Conservation (phyloP, 2,888 invertebrate genomes). For the Crossocerus cetratus region DNA sequence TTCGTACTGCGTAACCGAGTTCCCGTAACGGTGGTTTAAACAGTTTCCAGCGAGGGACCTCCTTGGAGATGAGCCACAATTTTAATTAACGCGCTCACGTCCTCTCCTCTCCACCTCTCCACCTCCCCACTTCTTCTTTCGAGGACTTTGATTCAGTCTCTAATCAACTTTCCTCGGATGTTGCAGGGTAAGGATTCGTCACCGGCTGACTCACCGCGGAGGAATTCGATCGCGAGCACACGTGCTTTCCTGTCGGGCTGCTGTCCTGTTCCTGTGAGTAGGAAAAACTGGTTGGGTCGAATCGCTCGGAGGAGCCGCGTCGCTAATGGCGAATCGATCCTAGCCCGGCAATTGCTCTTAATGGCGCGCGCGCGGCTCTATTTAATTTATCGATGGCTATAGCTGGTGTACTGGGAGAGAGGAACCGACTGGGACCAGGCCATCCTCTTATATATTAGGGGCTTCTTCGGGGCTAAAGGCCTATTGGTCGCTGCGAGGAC, state of each 20-base stretch:
- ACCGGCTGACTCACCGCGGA: not conserved
- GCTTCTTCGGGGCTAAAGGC: constrained; percentile 28
- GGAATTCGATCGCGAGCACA: not conserved
- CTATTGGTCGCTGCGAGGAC: constrained; percentile 9
- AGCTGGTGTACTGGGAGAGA: constrained; percentile 21
- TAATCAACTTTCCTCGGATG: constrained; percentile 17
- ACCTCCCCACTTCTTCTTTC: not conserved
- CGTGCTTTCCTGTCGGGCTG: not conserved
- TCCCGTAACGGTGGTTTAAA: constrained; percentile 10
- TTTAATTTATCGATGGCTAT: constrained; percentile 36
- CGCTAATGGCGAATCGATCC: not conserved
- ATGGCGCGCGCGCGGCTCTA: not conserved
- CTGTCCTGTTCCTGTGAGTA: not conserved
- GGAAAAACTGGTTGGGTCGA: not conserved
- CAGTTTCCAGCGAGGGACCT: constrained; percentile 21
- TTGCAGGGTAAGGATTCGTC: constrained; percentile 38
- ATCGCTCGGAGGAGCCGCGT: not conserved
- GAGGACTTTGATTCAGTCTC: not conserved
- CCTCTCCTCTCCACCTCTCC: not conserved
- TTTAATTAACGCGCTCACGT: constrained; percentile 4
- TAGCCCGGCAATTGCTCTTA: constrained; percentile 7
- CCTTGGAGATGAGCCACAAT: constrained; percentile 26
- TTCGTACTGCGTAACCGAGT: not conserved
- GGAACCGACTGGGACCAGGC: not conserved
- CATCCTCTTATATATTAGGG: constrained; percentile 1